Percentiles rank a stretch among this genome's conserved stretches.
Evolutionary conservation across 1,140 invertebrate genomes (phyloP).

Genomic region (Drosophila pachea): DNA sequence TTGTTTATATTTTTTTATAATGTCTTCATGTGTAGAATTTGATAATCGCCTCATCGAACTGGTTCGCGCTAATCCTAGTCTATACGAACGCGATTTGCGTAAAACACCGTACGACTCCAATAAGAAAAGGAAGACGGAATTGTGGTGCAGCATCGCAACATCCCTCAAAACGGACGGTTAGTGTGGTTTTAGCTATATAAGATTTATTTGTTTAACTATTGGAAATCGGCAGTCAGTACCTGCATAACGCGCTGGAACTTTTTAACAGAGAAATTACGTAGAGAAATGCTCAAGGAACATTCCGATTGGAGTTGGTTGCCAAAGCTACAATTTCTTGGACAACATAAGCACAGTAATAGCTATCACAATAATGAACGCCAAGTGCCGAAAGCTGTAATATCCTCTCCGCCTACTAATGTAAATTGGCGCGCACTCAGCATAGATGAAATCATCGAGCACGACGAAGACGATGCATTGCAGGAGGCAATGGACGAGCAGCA

Average conservation of each 20-base stretch:
- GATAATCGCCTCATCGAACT: conserved; percentile 59
- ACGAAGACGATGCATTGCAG: conserved; percentile 67
- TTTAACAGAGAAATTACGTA: conserved; percentile 45
- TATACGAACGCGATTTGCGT: conserved; percentile 52
- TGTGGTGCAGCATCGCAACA: conserved; percentile 67
- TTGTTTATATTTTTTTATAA: conserved; percentile 17
- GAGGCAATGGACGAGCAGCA: conserved; percentile 76
- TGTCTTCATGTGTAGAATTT: conserved; percentile 38
- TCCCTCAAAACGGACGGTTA: conserved; percentile 62
- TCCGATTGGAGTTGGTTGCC: conserved; percentile 65
- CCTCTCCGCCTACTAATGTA: background rate
- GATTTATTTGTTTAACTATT: background rate
- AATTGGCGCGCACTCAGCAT: conserved; percentile 26
- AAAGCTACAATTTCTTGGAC: conserved; percentile 53
- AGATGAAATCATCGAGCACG: conserved; percentile 45
- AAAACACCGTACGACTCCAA: conserved; percentile 49
- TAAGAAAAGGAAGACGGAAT: conserved; percentile 48
- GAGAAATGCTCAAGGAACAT: conserved; percentile 51
- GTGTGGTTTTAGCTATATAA: background rate
- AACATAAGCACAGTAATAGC: conserved; percentile 27
- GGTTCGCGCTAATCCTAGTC: conserved; percentile 56
- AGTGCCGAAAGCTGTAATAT: conserved; percentile 6
- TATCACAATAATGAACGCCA: conserved; percentile 22
- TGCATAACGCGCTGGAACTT: conserved; percentile 65
- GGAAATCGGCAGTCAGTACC: conserved; percentile 33